Evolutionary conservation across 2,888 invertebrate species (phyloP), one percentile per base, ranked within the genome.

Genomic region (Pollenia griseotomentosa): DNA sequence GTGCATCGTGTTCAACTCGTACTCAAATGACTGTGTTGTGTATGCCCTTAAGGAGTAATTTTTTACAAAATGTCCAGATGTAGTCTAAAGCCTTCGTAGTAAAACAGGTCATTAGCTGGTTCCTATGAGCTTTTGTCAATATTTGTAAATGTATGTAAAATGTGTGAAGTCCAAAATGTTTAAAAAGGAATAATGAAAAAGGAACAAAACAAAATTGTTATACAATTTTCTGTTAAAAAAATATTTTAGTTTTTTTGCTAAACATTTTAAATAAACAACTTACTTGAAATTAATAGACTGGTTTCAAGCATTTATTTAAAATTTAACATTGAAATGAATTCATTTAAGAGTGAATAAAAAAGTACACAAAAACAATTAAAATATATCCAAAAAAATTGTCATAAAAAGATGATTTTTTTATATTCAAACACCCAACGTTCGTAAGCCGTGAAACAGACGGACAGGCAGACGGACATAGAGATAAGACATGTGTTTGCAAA

Each of bases 261-360:
- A 33, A 33, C 6, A 12, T 59, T 57, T 46, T 44, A 55, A 19
- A 63, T 53, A 5, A 42, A 61, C 14, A 73, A 81, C 66, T 73
- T 23, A 46, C 48, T 68, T 57, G 59, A 82, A 75, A 75, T 48
- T 19, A 42, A 44, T 40, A 75, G 75, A 82, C 82, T 51, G 68
- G 82, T 74, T 81, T 61, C 16, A 73, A 9, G 5, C 9, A 42
- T 70, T 7, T 23, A 33, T 16, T 19, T 46, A 8, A n/a, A 65
- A 7, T 57, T 74, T 77, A 66, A 51, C 77, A 77, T 81, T 81
- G 75, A 77, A 71, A 53, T 42, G 16, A 65, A 77, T 48, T 11
- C 42, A 57, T 51, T 57, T 5, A 65, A 42, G 57, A 44, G 33
- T 33, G 48, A 19, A 55, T 57, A 14, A 44, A 48, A 44, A 59